These are phyloP conservation scores for Galaxias olidus DNA, from an alignment of 2,797 vertebrate genomes.

Conservation along the genomic window DNA sequence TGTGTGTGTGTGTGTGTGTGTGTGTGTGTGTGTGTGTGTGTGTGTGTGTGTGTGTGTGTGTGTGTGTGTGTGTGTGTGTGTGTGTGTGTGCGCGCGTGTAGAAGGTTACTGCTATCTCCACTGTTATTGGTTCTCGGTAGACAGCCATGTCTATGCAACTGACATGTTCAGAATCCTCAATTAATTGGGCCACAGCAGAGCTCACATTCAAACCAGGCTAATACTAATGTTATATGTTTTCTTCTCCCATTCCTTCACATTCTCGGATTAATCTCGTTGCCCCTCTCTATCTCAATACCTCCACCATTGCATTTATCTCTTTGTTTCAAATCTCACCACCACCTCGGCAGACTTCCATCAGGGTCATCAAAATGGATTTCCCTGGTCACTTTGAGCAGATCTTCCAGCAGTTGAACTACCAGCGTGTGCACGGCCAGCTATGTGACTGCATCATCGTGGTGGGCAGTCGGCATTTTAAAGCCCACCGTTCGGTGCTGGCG, in stretches of 20 bases:
- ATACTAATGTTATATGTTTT: background rate
- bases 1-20: too few relatives aligned
- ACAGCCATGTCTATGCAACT: too few relatives aligned
- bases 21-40: too few relatives aligned
- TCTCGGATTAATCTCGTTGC: background rate
- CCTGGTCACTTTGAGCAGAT: conserved; percentile 97
- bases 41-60: too few relatives aligned
- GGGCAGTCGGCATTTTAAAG: conserved; percentile 94
- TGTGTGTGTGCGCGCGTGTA: too few relatives aligned
- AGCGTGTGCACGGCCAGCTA: conserved; percentile 93
- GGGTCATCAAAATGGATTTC: conserved; percentile 94
- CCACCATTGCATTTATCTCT: background rate
- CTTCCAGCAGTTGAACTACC: conserved; percentile 97
- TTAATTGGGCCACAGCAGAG: too few relatives aligned
- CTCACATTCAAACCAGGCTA: too few relatives aligned
- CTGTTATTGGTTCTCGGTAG: too few relatives aligned
- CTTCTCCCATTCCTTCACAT: background rate
- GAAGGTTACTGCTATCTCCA: too few relatives aligned
- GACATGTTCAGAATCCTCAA: too few relatives aligned
- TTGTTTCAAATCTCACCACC: background rate
- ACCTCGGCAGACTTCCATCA: background rate
- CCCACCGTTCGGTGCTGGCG: conserved; percentile 92
- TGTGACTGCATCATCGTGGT: conserved; percentile 97
- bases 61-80: too few relatives aligned
- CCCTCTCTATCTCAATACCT: background rate